phyloP scores from a whole-genome alignment of 2,888 invertebrate genomes.

The Troilus luridus region DNA sequence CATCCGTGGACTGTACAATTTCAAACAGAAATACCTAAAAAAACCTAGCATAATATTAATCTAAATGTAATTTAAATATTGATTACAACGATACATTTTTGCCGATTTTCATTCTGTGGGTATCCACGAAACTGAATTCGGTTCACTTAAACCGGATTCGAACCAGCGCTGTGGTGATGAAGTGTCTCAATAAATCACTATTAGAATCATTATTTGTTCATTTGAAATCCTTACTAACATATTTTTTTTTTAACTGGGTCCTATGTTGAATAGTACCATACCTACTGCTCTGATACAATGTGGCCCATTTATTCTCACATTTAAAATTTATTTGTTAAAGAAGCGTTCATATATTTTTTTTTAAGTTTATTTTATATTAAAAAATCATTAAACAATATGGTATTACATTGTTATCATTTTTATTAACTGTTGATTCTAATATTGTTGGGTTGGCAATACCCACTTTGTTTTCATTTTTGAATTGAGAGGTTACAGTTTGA shows the following conservation, averaged over 20 bases:
- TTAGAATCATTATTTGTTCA: background rate
- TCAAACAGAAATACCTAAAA: too few species aligned
- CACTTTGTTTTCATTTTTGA: slow-evolving; percentile 19
- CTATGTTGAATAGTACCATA: background rate
- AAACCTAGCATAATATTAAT: too few species aligned
- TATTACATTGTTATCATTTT: background rate
- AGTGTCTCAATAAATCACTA: background rate
- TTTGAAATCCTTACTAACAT: background rate
- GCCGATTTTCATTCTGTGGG: too few species aligned
- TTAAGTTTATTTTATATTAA: background rate
- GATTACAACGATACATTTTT: too few species aligned
- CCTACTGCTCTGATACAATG: background rate
- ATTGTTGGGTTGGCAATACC: background rate
- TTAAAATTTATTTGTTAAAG: background rate
- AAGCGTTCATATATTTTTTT: background rate
- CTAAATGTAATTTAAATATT: too few species aligned
- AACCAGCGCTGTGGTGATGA: too few species aligned
- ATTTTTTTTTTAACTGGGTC: too few species aligned
- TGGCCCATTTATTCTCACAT: background rate
- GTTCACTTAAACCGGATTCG: too few species aligned
- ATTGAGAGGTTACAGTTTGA: slow-evolving; percentile 27
- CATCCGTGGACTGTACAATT: too few species aligned
- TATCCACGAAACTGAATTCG: too few species aligned
- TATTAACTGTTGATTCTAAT: background rate
- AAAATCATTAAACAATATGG: background rate